Evolutionary conservation across 30 jellyfish, hydroid and myxozoan genomes (phyloP).

Genomic region (Hydra vulgaris): DNA sequence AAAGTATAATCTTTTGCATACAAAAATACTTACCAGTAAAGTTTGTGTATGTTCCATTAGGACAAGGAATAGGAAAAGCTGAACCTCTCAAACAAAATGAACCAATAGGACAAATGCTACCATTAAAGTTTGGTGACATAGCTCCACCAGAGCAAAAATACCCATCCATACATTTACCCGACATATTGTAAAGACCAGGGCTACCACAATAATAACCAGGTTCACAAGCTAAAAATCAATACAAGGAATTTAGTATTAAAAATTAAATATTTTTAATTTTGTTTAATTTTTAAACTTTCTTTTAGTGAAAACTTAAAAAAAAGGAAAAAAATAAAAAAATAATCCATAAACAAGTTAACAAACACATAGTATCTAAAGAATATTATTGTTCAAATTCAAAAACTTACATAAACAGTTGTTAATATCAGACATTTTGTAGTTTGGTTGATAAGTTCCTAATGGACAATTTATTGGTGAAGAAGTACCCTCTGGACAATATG

Average conservation of each 20-base stretch:
- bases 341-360: too few relatives aligned
- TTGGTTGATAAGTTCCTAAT: conserved; percentile 71
- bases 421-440: not conserved
- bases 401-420: not conserved
- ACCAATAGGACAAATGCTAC: conserved; percentile 81
- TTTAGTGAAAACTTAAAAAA: not conserved
- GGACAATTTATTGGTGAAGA: conserved; percentile 84
- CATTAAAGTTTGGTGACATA: conserved; percentile 44
- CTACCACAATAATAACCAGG: conserved; percentile 81
- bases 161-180: conserved; percentile 65
- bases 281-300: too few relatives aligned
- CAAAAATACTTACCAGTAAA: conserved; percentile 50
- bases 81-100: conserved; percentile 59
- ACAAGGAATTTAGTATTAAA: too few relatives aligned
- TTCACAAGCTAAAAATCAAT: conserved; percentile 67
- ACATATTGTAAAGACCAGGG: conserved; percentile 51
- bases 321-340: not conserved
- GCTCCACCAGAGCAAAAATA: conserved; percentile 68
- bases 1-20: too few relatives aligned
- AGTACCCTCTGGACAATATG: conserved; percentile 78
- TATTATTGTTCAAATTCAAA: not conserved
- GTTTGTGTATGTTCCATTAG: conserved; percentile 78
- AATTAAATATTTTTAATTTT: too few relatives aligned
- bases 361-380: too few relatives aligned
- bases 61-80: conserved; percentile 53